phyloP scores from a whole-genome alignment of 2,888 invertebrate species.

The Cylloceria caligata region DNA sequence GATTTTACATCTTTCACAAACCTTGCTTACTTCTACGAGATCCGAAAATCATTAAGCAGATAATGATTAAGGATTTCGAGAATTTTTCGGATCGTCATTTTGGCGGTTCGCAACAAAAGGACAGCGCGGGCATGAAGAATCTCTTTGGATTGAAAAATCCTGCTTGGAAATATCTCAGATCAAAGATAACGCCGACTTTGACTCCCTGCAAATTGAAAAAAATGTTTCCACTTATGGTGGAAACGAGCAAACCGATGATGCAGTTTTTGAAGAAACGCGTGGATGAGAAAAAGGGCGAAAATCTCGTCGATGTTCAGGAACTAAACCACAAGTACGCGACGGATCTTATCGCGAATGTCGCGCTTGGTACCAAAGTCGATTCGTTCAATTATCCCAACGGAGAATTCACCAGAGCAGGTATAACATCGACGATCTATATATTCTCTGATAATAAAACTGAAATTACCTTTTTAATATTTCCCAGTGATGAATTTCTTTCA shows the following conservation, averaged over 20 bases:
- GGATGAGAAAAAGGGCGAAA: conserved; percentile 61
- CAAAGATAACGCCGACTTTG: conserved; percentile 86
- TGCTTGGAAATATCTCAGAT: conserved; percentile 86
- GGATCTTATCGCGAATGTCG: conserved; percentile 77
- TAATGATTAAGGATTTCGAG: conserved; percentile 85
- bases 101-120: conserved; percentile 82
- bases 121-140: conserved; percentile 83
- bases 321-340: conserved; percentile 79
- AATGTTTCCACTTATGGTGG: conserved; percentile 85
- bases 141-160: conserved; percentile 85
- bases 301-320: conserved; percentile 77
- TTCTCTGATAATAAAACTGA: too few species aligned
- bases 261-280: conserved; percentile 70
- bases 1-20: conserved; percentile 85
- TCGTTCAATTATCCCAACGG: conserved; percentile 77
- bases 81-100: conserved; percentile 85
- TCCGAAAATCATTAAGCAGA: conserved; percentile 84
- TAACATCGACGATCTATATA: too few species aligned
- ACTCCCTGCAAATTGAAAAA: conserved; percentile 86
- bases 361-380: conserved; percentile 70
- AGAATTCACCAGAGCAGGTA: conserved; percentile 77
- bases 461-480: conserved; percentile 34
- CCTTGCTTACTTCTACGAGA: conserved; percentile 85
- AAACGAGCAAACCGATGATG: conserved; percentile 81
- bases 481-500: conserved; percentile 78